A percentile compares a stretch with the other conserved stretches of the same genome.
These are phyloP conservation scores for Acromyrmex echinatior DNA, from an alignment of 1,140 invertebrate species.

Conservation along the genomic window DNA sequence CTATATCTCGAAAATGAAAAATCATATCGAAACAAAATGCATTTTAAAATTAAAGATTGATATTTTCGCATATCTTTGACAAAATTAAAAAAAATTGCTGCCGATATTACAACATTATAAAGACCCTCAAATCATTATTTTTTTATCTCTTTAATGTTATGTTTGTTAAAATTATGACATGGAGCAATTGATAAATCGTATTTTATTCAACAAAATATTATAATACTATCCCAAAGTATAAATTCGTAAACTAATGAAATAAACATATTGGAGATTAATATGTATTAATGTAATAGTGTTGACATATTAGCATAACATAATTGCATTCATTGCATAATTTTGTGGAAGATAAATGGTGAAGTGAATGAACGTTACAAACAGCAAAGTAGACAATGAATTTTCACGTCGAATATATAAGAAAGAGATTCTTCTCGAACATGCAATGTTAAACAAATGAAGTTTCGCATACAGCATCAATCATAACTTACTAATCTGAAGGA, in stretches of 20 bases:
- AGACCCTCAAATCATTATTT: no score
- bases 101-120: no score
- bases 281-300: not conserved
- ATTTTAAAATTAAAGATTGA: no score
- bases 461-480: not conserved
- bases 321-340: conserved; percentile 7
- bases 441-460: not conserved
- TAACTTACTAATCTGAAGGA: conserved; percentile 92
- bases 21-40: no score
- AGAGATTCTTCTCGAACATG: not conserved
- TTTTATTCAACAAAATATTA: no score
- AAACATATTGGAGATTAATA: not conserved
- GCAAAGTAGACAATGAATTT: not conserved
- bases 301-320: not conserved
- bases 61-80: no score
- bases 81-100: no score
- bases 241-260: not conserved
- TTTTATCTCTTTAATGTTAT: no score
- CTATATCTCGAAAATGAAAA: no score
- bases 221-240: no score
- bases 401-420: not conserved
- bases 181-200: no score
- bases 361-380: not conserved
- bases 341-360: not conserved
- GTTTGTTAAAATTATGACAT: no score